A percentile compares a stretch with the other conserved stretches of the same genome.
These are phyloP conservation scores for Dendrocopos noguchii DNA, from an alignment of 2,113 vertebrate species.

Conservation along the genomic window DNA sequence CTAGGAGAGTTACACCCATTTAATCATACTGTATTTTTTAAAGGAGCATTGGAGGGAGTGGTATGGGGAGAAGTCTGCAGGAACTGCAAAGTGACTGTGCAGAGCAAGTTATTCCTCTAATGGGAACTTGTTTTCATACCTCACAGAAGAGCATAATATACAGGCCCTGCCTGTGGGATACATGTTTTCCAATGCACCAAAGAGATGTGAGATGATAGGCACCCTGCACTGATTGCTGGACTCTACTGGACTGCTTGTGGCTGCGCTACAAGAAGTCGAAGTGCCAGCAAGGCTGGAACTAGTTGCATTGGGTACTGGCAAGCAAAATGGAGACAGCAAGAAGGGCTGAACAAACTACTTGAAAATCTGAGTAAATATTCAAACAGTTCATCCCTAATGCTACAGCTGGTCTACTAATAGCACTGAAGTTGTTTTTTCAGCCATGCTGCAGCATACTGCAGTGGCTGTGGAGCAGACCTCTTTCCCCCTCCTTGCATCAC, in stretches of 20 bases:
- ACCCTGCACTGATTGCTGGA: not conserved
- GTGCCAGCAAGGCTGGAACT: not conserved
- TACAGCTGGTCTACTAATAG: not conserved
- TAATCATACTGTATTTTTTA: not conserved
- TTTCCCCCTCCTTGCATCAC: accelerated
- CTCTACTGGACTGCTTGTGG: not conserved
- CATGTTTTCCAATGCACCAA: not conserved
- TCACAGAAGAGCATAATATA: not conserved
- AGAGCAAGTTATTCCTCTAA: not conserved
- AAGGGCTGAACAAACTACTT: not conserved
- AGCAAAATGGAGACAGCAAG: not conserved
- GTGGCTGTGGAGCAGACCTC: not conserved
- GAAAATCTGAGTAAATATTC: not conserved
- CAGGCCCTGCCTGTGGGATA: not conserved
- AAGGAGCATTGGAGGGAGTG: not conserved
- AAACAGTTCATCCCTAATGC: not conserved
- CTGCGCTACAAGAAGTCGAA: not conserved
- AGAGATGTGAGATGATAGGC: not conserved
- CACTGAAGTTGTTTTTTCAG: not conserved
- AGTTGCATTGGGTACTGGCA: not conserved
- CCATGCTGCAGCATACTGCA: not conserved
- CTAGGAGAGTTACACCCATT: not conserved
- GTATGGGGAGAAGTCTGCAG: not conserved
- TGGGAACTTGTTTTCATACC: not conserved
- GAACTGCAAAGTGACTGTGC: not conserved